These are phyloP conservation scores for Platysteira castanea DNA, from an alignment of 2,113 vertebrate genomes.

Conservation along the genomic window DNA sequence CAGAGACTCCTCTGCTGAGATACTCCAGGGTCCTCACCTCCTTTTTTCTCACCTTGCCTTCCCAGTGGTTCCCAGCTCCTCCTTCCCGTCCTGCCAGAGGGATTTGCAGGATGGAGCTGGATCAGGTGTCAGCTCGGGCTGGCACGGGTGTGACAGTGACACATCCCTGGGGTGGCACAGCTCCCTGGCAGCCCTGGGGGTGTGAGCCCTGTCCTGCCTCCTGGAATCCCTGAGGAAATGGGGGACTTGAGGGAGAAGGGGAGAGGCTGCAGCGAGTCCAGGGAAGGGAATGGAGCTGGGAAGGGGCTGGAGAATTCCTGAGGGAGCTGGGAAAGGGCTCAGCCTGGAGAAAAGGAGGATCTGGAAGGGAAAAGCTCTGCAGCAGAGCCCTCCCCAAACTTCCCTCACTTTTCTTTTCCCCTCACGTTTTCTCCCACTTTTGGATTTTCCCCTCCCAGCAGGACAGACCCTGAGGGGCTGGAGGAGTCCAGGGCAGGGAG, in stretches of 20 bases:
- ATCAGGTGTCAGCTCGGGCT: accelerated
- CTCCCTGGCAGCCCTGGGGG: background rate
- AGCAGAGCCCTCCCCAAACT: too few relatives aligned
- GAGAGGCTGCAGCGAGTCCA: background rate
- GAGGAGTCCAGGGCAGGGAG: too few relatives aligned
- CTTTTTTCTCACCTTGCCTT: background rate
- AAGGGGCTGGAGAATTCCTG: background rate
- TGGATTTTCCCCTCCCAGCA: too few relatives aligned
- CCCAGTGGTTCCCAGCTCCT: background rate
- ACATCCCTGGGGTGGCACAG: background rate
- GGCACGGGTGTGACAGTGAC: background rate
- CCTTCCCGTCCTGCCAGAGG: background rate
- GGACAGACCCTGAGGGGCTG: too few relatives aligned
- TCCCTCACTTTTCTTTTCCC: too few relatives aligned
- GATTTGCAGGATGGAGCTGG: background rate
- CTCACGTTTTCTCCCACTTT: too few relatives aligned
- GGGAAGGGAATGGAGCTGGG: background rate
- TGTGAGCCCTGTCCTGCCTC: background rate
- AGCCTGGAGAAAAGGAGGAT: background rate
- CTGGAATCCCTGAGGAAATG: background rate
- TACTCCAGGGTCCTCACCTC: background rate
- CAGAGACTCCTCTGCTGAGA: background rate
- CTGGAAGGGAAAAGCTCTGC: too few relatives aligned
- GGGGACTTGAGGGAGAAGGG: background rate
- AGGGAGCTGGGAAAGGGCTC: background rate